Conservation (phyloP, 2,888 invertebrate species). For the Hecatera dysodea region DNA sequence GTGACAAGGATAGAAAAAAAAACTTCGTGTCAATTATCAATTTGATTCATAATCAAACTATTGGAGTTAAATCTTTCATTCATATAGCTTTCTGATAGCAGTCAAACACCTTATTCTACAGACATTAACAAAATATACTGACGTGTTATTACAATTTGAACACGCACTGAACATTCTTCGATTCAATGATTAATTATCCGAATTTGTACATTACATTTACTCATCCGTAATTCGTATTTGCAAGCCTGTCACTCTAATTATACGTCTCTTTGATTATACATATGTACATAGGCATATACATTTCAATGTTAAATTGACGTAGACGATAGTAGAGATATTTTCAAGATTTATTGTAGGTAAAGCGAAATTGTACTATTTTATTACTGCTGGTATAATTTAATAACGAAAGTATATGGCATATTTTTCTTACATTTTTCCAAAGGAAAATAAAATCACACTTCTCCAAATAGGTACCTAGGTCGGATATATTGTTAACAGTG, state of each 20-base stretch:
- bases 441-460: slow-evolving; percentile 60
- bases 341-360: slow-evolving; percentile 25
- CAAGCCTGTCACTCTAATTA: slow-evolving; percentile 47
- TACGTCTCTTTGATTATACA: slow-evolving; percentile 37
- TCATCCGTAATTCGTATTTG: slow-evolving; percentile 36
- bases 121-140: neutral
- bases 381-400: slow-evolving; percentile 49
- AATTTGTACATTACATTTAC: slow-evolving; percentile 39
- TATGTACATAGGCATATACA: slow-evolving; percentile 9
- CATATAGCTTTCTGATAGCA: neutral
- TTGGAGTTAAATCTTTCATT: too few relatives aligned
- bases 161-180: slow-evolving; percentile 17
- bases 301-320: slow-evolving; percentile 27
- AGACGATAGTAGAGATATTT: slow-evolving; percentile 24
- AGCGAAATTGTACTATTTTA: slow-evolving; percentile 33
- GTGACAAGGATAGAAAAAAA: neutral
- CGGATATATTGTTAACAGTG: slow-evolving; percentile 70
- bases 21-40: neutral
- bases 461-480: slow-evolving; percentile 61
- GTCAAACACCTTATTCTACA: neutral
- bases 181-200: slow-evolving; percentile 37
- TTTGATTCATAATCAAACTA: too few relatives aligned
- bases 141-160: slow-evolving; percentile 4
- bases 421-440: slow-evolving; percentile 44
- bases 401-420: slow-evolving; percentile 42